Conservation (phyloP, 2,797 vertebrate species). For the Enteromius unitaeniatus region DNA sequence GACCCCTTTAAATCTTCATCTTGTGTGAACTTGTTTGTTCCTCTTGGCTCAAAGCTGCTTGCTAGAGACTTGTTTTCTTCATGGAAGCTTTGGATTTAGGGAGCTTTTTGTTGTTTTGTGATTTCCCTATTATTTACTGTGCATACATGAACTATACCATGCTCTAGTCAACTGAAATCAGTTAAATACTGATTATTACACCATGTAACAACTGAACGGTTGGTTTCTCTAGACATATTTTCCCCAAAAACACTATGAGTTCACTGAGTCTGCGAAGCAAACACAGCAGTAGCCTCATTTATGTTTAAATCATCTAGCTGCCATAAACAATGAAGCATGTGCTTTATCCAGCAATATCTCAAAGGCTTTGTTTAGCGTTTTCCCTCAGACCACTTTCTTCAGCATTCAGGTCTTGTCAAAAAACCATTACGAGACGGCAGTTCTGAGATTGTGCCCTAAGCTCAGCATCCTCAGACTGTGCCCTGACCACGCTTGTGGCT, state of each 20-base stretch:
- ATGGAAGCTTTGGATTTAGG: neutral
- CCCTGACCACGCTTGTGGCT: neutral
- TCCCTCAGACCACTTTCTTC: neutral
- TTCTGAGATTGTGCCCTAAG: neutral
- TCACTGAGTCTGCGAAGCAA: neutral
- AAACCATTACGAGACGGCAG: neutral
- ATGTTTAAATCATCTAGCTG: conserved; percentile 3
- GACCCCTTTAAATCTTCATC: neutral
- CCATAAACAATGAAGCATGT: conserved; percentile 19
- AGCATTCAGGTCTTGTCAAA: conserved; percentile 22
- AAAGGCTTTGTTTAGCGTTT: conserved; percentile 8
- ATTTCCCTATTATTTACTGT: neutral
- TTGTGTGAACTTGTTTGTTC: neutral
- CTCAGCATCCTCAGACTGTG: conserved; percentile 4
- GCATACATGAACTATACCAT: neutral
- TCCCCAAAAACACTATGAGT: neutral
- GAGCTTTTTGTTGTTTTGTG: neutral
- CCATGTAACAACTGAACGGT: neutral
- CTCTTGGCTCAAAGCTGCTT: neutral
- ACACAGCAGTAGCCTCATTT: neutral
- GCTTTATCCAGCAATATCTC: conserved; percentile 2
- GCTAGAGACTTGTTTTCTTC: neutral
- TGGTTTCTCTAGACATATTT: neutral
- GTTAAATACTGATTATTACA: neutral
- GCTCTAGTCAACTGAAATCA: neutral